Percentiles rank a stretch among this genome's conserved stretches.
Conservation (phyloP, 2,888 invertebrate genomes). For the Caenorhabditis japonica region DNA sequence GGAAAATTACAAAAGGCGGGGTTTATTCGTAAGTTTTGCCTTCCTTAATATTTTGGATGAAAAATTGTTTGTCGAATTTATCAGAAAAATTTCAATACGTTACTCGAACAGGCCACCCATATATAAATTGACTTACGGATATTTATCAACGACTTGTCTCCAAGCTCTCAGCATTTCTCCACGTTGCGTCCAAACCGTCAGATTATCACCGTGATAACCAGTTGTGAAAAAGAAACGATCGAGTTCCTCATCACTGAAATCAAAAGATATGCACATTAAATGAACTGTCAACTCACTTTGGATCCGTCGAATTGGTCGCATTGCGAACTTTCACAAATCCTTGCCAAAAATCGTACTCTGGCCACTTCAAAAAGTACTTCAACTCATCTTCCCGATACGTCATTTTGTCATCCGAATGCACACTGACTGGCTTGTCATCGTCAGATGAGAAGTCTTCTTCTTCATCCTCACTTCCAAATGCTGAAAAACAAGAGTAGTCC, state of each 20-base stretch:
- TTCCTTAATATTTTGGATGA: not conserved
- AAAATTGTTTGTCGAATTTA: not conserved
- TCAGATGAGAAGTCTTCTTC: conserved; percentile 58
- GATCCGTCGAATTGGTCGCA: conserved; percentile 62
- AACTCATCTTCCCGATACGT: conserved; percentile 69
- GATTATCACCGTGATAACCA: conserved; percentile 72
- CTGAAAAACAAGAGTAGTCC: conserved; percentile 28
- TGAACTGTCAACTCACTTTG: conserved; percentile 35
- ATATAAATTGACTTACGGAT: conserved; percentile 63
- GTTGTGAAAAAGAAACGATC: conserved; percentile 75
- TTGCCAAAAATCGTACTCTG: conserved; percentile 75
- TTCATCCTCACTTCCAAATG: conserved; percentile 52
- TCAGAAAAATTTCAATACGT: too few relatives aligned
- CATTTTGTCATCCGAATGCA: conserved; percentile 51
- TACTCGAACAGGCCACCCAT: too few relatives aligned
- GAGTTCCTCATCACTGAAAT: conserved; percentile 58
- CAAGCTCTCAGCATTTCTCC: conserved; percentile 69
- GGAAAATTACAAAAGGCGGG: too few relatives aligned
- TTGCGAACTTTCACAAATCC: conserved; percentile 72
- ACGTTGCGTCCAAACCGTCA: conserved; percentile 71
- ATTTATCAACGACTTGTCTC: conserved; percentile 72
- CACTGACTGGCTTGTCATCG: conserved; percentile 47
- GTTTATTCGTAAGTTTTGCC: too few relatives aligned
- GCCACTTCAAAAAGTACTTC: conserved; percentile 72
- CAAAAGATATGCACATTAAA: not conserved